Evolutionary conservation across 2,888 invertebrate genomes (phyloP).

Genomic region (Drosophila nr. fundita): DNA sequence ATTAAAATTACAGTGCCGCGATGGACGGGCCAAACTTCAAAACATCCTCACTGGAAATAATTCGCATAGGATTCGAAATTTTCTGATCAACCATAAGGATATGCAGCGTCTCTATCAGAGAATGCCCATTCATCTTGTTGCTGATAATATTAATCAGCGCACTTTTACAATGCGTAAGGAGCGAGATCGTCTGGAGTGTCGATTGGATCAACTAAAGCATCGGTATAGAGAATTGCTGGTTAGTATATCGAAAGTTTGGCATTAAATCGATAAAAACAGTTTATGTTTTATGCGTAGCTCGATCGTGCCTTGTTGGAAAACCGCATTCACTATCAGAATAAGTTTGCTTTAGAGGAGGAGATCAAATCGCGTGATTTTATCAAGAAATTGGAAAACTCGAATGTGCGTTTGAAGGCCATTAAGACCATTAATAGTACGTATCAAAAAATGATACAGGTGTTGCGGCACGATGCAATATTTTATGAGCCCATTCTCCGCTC

Average conservation of each 20-base stretch:
- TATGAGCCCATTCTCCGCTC: slow-evolving; percentile 84
- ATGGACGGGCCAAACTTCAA: slow-evolving; percentile 80
- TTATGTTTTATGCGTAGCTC: slow-evolving; percentile 50
- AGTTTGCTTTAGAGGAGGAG: slow-evolving; percentile 81
- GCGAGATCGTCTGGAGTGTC: slow-evolving; percentile 80
- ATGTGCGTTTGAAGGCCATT: slow-evolving; percentile 82
- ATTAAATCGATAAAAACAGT: background rate
- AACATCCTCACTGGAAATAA: slow-evolving; percentile 74
- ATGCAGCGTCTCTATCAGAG: slow-evolving; percentile 82
- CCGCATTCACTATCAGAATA: slow-evolving; percentile 82
- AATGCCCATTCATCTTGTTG: slow-evolving; percentile 82
- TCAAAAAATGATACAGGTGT: slow-evolving; percentile 80
- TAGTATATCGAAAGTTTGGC: slow-evolving; percentile 11
- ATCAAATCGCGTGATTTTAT: slow-evolving; percentile 71
- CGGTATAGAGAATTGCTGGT: slow-evolving; percentile 78
- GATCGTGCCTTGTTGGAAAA: slow-evolving; percentile 78
- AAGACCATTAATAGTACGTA: slow-evolving; percentile 82
- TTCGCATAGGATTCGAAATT: slow-evolving; percentile 78
- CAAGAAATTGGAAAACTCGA: slow-evolving; percentile 82
- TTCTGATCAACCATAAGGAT: slow-evolving; percentile 81
- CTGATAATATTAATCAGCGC: slow-evolving; percentile 83
- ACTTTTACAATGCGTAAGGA: slow-evolving; percentile 84
- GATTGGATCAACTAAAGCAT: slow-evolving; percentile 67
- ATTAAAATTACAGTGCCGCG: slow-evolving; percentile 78
- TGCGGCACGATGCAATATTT: slow-evolving; percentile 82